Evolutionary conservation across 1,140 invertebrate species (phyloP).

Genomic region (Rhynchophorus ferrugineus): DNA sequence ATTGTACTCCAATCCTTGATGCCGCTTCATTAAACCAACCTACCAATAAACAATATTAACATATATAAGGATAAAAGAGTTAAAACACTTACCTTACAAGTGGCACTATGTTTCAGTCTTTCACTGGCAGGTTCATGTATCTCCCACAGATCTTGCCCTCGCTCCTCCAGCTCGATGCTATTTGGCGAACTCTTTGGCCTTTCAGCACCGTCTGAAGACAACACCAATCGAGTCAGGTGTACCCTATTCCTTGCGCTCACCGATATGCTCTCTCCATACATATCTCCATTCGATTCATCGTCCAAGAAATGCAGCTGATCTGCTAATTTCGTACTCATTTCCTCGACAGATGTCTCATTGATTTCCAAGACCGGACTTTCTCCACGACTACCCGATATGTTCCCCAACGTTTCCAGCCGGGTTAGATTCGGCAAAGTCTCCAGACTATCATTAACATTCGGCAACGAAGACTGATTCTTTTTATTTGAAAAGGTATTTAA

Average conservation of each 20-base stretch:
- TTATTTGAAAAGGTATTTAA: too few relatives aligned
- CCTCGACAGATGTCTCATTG: constrained; percentile 6
- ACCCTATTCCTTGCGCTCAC: constrained; percentile 27
- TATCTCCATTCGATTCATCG: constrained; percentile 12
- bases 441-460: too few relatives aligned
- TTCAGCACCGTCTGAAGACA: constrained; percentile 28
- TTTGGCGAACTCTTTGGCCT: constrained; percentile 29
- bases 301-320: constrained; percentile 19
- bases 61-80: background rate
- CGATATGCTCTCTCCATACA: constrained; percentile 16
- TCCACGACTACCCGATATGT: constrained; percentile 11
- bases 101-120: constrained; percentile 29
- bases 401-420: constrained; percentile 9
- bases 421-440: constrained; percentile 8
- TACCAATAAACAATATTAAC: constrained; percentile 10
- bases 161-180: constrained; percentile 31
- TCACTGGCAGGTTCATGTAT: constrained; percentile 29
- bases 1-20: constrained; percentile 30
- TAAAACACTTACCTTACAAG: constrained; percentile 30
- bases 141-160: constrained; percentile 31
- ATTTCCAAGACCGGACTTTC: constrained; percentile 14
- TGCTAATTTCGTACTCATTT: constrained; percentile 16
- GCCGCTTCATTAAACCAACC: constrained; percentile 32
- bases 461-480: too few relatives aligned
- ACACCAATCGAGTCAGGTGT: constrained; percentile 29